Evolutionary conservation across 2,797 vertebrate species (phyloP), one percentile per base, ranked within the genome.

Genomic region (Pipistrellus kuhlii): DNA sequence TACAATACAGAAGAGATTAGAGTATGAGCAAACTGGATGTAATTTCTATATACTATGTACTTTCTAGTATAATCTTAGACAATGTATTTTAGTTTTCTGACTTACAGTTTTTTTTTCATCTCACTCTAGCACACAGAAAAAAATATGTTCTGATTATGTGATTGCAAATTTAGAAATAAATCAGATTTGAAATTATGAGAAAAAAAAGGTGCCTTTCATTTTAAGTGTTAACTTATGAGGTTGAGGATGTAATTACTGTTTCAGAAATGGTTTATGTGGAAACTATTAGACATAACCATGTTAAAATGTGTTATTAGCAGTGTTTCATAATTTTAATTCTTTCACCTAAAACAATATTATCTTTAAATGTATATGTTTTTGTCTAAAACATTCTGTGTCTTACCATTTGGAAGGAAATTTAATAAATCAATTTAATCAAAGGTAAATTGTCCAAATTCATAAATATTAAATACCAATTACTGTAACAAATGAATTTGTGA

Each of bases 391-490:
- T 92, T 80, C 5, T 11, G 11, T 12, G 6, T 53, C 21, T 88
- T 76, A 85, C 4, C 27, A n/a, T 90, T 92, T 95, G 82, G 25
- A 92, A 90, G 35, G 32, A 90, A 93, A 88, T 82, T 44, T 92
- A 95, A 91, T 92, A 48, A 85, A 93, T 73, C 35, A 68, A 82
- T 59, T 2, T 72, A 83, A 27, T 83, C 64, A 93, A 90, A 90
- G 69, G 8, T 88, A 48, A 93, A 95, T 78, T 92, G 15, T 46
- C 23, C 9, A 80, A 85, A 88, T 85, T 85, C 32, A 73, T 71
- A 90, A 95, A 82, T 38, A 94, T 88, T 90, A 87, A 86, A 80
- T 46, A 85, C 2, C 51, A 94, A 80, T 78, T 95, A 66, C 18
- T 71, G 1, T 95, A 88, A 75, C 32, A 62, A 55, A 51, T 69